Base-by-base conservation (phyloP, 2,797 vertebrate species). In the Tachyglossus aculeatus region DNA sequence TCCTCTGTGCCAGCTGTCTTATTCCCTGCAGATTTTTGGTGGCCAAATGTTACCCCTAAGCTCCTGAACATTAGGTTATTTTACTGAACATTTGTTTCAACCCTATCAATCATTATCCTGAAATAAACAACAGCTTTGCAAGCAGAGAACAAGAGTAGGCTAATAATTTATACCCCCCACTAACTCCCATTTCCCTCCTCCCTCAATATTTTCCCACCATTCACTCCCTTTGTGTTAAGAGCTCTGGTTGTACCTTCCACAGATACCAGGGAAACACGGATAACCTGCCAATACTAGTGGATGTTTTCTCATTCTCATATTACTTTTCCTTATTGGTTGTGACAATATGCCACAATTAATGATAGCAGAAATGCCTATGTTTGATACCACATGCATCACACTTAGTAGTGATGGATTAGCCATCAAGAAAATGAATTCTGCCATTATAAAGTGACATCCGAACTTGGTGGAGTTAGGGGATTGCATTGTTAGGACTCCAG, bases 391-490 rank as follows among this genome's bases (percentile, higher is more conserved):
- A 93, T 90, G 85, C 71, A 91, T 92, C 90, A 91, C 90, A 88
- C 90, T 93, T 91, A 92, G 84, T 71, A 40, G 25, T 91, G 90
- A 92, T 93, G 87, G 89, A 93, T 92, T 92, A 91, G 82, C 87
- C 91, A 92, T 91, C 88, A 90, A 86, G 82, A 84, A 90, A 93
- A 93, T 91, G 91, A 92, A 90, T 93, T 91, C 88, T 90, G 78
- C 82, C 83, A 89, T 90, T 89, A 84, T 71, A 84, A 88, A 84
- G 75, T 90, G 89, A 82, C 82, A 86, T 89, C 89, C 91, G 88
- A 91, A 92, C 85, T 92, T 88, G n/a, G n/a, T 84, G 81, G 89
- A 88, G 83, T 88, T 88, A 87, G 77, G 63, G 74, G 77, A 74
- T 85, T 74, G 61, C 58, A 77, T 82, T 82, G 61, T 55, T 53